These are phyloP conservation scores for Onychostruthus taczanowskii DNA, from an alignment of 2,113 vertebrate species.

Conservation along the genomic window DNA sequence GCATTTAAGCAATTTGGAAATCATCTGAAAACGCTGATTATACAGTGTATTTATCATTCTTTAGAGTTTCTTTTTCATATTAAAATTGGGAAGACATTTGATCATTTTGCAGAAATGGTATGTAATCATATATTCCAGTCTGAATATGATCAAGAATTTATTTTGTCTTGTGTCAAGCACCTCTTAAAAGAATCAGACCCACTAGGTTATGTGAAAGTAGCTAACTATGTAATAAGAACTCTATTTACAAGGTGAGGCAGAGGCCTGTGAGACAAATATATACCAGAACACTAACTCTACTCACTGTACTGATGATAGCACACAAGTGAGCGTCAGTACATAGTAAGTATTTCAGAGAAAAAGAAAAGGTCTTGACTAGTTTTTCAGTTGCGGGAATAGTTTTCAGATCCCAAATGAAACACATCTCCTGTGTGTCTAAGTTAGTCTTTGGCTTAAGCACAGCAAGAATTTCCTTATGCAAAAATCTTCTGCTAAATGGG, in stretches of 20 bases:
- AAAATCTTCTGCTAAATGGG: background rate
- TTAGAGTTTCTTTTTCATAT: background rate
- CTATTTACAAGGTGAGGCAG: background rate
- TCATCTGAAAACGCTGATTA: background rate
- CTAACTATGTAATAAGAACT: background rate
- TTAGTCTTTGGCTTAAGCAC: background rate
- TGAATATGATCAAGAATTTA: background rate
- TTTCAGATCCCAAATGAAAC: background rate
- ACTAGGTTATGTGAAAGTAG: background rate
- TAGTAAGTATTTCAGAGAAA: background rate
- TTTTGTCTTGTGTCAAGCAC: background rate
- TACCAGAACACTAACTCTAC: background rate
- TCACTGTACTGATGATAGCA: background rate
- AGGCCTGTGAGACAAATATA: background rate
- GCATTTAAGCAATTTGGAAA: background rate
- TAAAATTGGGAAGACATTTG: background rate
- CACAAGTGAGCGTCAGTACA: background rate
- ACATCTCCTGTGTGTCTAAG: background rate
- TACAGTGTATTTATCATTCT: background rate
- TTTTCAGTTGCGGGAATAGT: background rate
- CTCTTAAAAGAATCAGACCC: background rate
- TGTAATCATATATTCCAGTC: background rate
- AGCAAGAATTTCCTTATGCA: background rate
- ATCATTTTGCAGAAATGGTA: background rate
- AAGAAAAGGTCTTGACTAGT: background rate